Conservation (phyloP, 2,888 invertebrate species). For the Dione juno region DNA sequence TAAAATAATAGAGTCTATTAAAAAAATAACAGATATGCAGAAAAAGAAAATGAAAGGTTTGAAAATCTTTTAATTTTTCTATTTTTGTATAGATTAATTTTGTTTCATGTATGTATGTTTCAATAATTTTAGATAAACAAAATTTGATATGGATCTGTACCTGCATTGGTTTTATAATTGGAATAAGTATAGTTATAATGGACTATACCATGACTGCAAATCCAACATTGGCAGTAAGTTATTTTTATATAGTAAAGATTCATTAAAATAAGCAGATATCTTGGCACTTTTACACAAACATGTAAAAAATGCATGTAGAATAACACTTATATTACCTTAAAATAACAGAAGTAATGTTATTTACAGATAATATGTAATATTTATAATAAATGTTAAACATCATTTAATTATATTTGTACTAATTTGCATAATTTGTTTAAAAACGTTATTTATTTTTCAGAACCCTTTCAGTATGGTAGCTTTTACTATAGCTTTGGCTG, state of each 20-base stretch:
- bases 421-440: too few relatives aligned
- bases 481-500: conserved; percentile 86
- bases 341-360: too few relatives aligned
- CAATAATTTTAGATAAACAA: conserved; percentile 81
- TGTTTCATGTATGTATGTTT: not conserved
- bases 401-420: too few relatives aligned
- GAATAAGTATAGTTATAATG: conserved; percentile 87
- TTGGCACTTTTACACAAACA: too few relatives aligned
- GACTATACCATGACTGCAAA: conserved; percentile 86
- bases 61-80: conserved; percentile 22
- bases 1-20: conserved; percentile 85
- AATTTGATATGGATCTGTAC: conserved; percentile 90
- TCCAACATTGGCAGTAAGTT: conserved; percentile 85
- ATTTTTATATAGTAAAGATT: not conserved
- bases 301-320: too few relatives aligned
- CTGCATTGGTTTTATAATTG: conserved; percentile 87
- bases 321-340: too few relatives aligned
- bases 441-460: conserved; percentile 69
- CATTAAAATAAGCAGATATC: not conserved
- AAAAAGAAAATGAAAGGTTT: conserved; percentile 85
- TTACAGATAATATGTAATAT: too few relatives aligned
- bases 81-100: not conserved
- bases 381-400: too few relatives aligned
- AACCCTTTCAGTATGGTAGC: conserved; percentile 89
- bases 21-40: conserved; percentile 82